Percentiles rank a stretch among this genome's conserved stretches.
These are phyloP conservation scores for Odontamblyopus rebecca DNA, from an alignment of 2,797 vertebrate species.

Conservation along the genomic window DNA sequence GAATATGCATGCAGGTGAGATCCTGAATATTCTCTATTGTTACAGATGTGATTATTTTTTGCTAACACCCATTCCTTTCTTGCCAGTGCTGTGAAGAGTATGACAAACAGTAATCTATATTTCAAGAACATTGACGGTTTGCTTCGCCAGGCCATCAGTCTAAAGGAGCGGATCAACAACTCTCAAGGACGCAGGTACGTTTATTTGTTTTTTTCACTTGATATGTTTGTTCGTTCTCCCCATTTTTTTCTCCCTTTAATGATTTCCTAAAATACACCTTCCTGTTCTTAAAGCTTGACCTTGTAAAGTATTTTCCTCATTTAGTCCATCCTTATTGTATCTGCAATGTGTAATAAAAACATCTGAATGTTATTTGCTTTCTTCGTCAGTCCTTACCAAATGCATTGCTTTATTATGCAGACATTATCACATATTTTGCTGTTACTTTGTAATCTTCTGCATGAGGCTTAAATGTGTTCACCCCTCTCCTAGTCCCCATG, in stretches of 20 bases:
- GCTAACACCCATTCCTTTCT: not conserved
- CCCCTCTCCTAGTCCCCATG: constrained; percentile 70
- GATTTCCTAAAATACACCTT: not conserved
- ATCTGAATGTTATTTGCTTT: not conserved
- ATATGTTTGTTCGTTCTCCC: not conserved
- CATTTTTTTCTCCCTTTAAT: not conserved
- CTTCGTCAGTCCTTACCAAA: not conserved
- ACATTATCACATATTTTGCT: constrained; percentile 1
- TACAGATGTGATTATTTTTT: not conserved
- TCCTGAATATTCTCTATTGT: too few species aligned
- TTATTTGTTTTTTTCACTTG: constrained; percentile 14
- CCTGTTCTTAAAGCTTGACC: too few species aligned
- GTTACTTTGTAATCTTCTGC: constrained; percentile 48
- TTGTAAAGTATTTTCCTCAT: too few species aligned
- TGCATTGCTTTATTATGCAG: not conserved
- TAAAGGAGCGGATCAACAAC: constrained; percentile 86
- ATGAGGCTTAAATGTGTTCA: constrained; percentile 71
- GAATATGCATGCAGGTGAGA: constrained; percentile 95
- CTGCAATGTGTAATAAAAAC: not conserved
- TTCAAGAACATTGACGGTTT: constrained; percentile 93
- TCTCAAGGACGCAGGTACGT: constrained; percentile 90
- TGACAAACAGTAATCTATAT: constrained; percentile 90
- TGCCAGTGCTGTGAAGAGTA: constrained; percentile 91
- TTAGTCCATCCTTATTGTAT: too few species aligned
- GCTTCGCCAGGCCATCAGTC: constrained; percentile 86